A percentile compares a stretch with the other conserved stretches of the same genome.
Evolutionary conservation across 2,113 vertebrate genomes (phyloP).

Genomic region (Elanus axillaris): DNA sequence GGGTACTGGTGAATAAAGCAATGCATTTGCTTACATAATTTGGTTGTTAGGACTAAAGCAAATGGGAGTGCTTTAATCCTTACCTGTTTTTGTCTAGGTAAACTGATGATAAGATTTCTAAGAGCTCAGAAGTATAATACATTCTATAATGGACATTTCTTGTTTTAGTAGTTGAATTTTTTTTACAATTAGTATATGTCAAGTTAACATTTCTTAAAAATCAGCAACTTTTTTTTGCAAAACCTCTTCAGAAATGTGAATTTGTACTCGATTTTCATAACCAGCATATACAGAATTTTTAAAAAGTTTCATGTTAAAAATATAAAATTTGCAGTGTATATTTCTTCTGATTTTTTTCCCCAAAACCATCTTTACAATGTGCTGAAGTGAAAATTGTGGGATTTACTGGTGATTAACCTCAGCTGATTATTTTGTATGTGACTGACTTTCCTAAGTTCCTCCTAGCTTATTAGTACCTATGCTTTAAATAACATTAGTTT

Average conservation of each 20-base stretch:
- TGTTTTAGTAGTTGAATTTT: background rate
- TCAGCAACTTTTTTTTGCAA: background rate
- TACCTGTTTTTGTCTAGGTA: background rate
- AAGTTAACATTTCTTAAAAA: background rate
- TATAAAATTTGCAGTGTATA: rapidly evolving
- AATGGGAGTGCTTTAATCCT: background rate
- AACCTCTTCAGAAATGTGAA: background rate
- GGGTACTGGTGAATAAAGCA: background rate
- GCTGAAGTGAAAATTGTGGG: background rate
- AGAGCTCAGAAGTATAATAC: background rate
- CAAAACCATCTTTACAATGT: background rate
- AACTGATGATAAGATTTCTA: background rate
- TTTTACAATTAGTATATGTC: rapidly evolving
- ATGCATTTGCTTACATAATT: background rate
- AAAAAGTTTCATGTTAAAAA: background rate
- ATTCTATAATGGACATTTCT: background rate
- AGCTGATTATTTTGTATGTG: background rate
- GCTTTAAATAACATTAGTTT: background rate
- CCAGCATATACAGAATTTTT: background rate
- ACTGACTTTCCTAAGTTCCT: background rate
- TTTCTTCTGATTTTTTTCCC: background rate
- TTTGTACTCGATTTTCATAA: background rate
- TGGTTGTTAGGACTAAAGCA: background rate
- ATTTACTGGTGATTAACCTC: background rate
- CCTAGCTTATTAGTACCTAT: background rate